Conservation (phyloP, 1,140 invertebrate genomes). For the Rhagoletis zephyria region DNA sequence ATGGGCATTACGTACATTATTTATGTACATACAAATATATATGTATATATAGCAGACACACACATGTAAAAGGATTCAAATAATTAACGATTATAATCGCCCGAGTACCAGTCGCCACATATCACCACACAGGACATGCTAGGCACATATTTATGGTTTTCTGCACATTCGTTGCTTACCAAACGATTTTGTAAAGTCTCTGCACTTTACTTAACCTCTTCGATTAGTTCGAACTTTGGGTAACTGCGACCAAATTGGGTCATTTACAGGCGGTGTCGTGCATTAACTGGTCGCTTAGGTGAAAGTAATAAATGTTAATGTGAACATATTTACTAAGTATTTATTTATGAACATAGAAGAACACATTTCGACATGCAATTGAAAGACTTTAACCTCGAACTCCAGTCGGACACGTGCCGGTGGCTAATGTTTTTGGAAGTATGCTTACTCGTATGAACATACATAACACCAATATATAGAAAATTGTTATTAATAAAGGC, state of each 20-base stretch:
- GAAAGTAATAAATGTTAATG: constrained; percentile 6
- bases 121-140: not conserved
- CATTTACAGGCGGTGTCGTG: not conserved
- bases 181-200: not conserved
- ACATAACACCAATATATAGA: too few species aligned
- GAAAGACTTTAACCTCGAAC: not conserved
- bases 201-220: constrained; percentile 45
- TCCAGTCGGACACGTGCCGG: not conserved
- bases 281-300: constrained; percentile 14
- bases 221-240: constrained; percentile 2
- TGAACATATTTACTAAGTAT: not conserved
- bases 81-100: not conserved
- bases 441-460: too few species aligned
- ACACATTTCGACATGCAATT: not conserved
- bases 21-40: too few species aligned
- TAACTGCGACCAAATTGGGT: not conserved
- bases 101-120: constrained; percentile 24
- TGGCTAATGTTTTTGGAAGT: not conserved
- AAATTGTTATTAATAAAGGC: too few species aligned
- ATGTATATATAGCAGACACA: not conserved
- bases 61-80: constrained; percentile 15
- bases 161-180: not conserved
- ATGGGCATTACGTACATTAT: too few species aligned
- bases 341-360: not conserved
- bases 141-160: not conserved